phyloP scores from a whole-genome alignment of 2,888 invertebrate species.

The Drosophila cracens region DNA sequence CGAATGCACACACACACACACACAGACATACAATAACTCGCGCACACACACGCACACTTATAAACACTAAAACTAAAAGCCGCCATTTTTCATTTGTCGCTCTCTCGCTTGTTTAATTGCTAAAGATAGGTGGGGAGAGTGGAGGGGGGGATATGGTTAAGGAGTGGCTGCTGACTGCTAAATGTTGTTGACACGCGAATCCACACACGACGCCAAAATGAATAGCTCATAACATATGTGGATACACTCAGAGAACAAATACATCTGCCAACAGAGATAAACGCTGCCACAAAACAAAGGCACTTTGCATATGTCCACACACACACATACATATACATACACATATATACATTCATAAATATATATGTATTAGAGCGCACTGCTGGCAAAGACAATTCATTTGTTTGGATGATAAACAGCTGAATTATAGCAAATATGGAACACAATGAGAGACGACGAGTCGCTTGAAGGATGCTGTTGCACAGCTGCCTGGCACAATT shows the following conservation, averaged over 20 bases:
- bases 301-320: constrained; percentile 37
- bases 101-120: constrained; percentile 64
- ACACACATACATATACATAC: background rate
- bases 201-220: constrained; percentile 69
- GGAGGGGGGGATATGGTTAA: constrained; percentile 4
- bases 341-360: constrained; percentile 11
- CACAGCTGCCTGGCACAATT: constrained; percentile 40
- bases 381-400: constrained; percentile 75
- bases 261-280: constrained; percentile 46
- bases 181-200: constrained; percentile 75
- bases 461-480: constrained; percentile 32
- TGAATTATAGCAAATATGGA: constrained; percentile 73
- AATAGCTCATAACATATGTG: constrained; percentile 68
- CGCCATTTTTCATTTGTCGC: constrained; percentile 69
- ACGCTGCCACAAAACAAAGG: constrained; percentile 54
- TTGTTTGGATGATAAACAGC: constrained; percentile 77
- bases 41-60: constrained; percentile 5
- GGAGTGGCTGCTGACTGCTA: constrained; percentile 51
- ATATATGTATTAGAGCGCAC: constrained; percentile 13
- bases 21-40: constrained; percentile 4
- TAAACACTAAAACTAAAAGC: constrained; percentile 56
- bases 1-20: constrained; percentile 10
- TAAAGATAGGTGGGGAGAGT: constrained; percentile 46
- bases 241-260: constrained; percentile 50
- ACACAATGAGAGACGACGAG: constrained; percentile 62